Conservation (phyloP, 1,140 invertebrate species). For the Nasonia giraulti region DNA sequence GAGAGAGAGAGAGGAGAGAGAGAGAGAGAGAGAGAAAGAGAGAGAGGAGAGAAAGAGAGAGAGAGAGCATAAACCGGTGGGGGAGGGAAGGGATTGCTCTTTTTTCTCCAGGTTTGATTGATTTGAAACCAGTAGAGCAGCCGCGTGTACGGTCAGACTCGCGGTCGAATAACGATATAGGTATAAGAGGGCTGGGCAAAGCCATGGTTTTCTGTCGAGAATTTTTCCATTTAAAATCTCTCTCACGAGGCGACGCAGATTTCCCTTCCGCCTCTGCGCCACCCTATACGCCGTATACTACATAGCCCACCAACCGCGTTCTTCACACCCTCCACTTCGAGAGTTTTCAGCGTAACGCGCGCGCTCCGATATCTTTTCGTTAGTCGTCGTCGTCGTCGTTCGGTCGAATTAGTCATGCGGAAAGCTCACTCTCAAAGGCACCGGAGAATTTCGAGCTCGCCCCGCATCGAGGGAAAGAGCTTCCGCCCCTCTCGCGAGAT, state of each 20-base stretch:
- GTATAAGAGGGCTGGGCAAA: background rate
- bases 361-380: conserved; percentile 46
- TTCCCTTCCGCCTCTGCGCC: background rate
- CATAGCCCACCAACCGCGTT: background rate
- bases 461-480: background rate
- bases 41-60: no score
- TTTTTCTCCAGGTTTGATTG: background rate
- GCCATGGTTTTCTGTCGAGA: background rate
- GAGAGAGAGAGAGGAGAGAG: no score
- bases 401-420: conserved; percentile 43
- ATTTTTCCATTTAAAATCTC: background rate
- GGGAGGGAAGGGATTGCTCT: no score
- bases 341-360: background rate
- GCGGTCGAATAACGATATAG: no score
- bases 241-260: background rate
- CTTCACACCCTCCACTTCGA: background rate
- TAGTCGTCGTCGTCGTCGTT: conserved; percentile 23
- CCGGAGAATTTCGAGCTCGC: background rate
- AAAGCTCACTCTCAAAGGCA: conserved; percentile 46
- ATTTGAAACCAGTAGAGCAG: background rate
- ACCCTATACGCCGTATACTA: background rate
- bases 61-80: no score
- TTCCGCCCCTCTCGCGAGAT: conserved; percentile 36
- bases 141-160: background rate
- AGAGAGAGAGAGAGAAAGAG: no score